Conservation (phyloP, 2,888 invertebrate genomes). For the Pherbina coryleti region DNA sequence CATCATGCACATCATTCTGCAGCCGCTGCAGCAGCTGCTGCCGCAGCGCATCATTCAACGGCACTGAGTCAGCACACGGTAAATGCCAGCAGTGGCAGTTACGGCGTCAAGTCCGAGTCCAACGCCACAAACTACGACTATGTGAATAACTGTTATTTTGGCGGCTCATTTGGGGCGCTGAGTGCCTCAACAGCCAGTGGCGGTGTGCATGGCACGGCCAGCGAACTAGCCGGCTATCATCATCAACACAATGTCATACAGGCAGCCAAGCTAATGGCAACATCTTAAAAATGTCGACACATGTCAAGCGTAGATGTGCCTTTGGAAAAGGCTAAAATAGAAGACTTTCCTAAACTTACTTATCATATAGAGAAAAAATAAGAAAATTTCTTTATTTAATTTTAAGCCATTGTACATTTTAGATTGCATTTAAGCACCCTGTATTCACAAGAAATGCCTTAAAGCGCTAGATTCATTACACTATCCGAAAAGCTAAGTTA, state of each 20-base stretch:
- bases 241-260: constrained; percentile 89
- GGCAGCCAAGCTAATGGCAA: constrained; percentile 86
- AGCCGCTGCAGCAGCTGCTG: constrained; percentile 46
- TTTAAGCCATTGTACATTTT: no score
- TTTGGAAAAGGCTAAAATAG: neutral
- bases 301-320: neutral
- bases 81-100: constrained; percentile 40
- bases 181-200: constrained; percentile 64
- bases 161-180: constrained; percentile 66
- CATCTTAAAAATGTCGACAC: constrained; percentile 74
- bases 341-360: neutral
- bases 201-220: constrained; percentile 51
- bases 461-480: neutral
- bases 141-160: constrained; percentile 69
- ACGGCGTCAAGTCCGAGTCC: constrained; percentile 65
- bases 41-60: constrained; percentile 51
- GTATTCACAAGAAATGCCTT: constrained; percentile 10
- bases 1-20: constrained; percentile 54
- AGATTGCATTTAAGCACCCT: neutral
- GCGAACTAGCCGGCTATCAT: constrained; percentile 75
- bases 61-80: constrained; percentile 38
- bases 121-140: constrained; percentile 69
- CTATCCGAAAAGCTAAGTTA: no score
- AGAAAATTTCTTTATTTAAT: no score
- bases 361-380: no score